phyloP scores from a whole-genome alignment of 1,140 invertebrate species.

The Alviniconcha marisindica region DNA sequence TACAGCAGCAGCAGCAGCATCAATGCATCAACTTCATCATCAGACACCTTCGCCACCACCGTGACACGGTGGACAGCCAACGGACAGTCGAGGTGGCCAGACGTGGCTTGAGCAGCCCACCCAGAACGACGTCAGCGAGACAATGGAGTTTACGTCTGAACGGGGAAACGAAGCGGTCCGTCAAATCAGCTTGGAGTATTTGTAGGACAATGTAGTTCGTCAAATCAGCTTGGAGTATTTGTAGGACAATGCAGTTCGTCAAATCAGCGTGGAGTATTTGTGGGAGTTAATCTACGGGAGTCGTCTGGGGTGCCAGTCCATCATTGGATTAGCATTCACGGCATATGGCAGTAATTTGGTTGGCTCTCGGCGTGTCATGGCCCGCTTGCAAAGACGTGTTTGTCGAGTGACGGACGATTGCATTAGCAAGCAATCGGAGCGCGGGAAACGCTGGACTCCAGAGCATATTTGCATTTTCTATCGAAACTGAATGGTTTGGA shows the following conservation, averaged over 20 bases:
- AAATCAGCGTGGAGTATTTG: background rate
- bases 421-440: constrained; percentile 10
- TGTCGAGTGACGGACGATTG: constrained; percentile 8
- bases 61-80: too few relatives aligned
- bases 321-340: constrained; percentile 10
- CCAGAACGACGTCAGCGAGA: too few relatives aligned
- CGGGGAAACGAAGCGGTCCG: background rate
- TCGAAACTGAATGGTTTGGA: constrained; percentile 15
- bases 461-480: constrained; percentile 23
- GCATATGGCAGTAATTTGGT: constrained; percentile 24
- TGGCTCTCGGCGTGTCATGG: background rate
- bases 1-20: too few relatives aligned
- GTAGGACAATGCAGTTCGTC: background rate
- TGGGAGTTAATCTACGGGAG: background rate
- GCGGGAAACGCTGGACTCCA: background rate
- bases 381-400: background rate
- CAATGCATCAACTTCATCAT: too few relatives aligned
- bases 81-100: too few relatives aligned
- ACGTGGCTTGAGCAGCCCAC: too few relatives aligned
- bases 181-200: constrained; percentile 3
- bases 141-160: background rate
- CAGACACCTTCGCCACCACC: too few relatives aligned
- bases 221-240: constrained; percentile 1
- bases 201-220: background rate
- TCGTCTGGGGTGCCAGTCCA: background rate